Percentiles rank a stretch among this genome's conserved stretches.
phyloP scores from a whole-genome alignment of 2,113 vertebrate genomes.

The Sardina pilchardus region DNA sequence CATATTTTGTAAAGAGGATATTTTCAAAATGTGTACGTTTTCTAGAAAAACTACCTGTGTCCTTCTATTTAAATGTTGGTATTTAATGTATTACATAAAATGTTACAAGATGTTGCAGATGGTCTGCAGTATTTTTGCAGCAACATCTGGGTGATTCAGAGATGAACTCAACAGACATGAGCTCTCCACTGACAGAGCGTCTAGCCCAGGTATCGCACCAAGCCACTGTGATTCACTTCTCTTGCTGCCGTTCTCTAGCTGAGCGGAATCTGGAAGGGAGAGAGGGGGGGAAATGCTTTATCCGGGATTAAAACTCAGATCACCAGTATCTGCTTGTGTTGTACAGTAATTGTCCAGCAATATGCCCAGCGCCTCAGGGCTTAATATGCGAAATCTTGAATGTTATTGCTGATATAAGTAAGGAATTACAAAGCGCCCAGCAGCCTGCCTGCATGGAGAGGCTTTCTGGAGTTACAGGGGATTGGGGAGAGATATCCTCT shows the following conservation, averaged over 20 bases:
- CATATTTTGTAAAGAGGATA: not conserved
- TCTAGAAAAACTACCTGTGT: not conserved
- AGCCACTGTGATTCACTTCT: not conserved
- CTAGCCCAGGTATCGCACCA: not conserved
- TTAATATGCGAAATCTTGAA: constrained; percentile 42
- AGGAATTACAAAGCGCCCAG: constrained; percentile 26
- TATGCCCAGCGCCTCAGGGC: constrained; percentile 36
- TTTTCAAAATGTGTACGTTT: too few relatives aligned
- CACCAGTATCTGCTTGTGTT: constrained; percentile 43
- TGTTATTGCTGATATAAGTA: constrained; percentile 41
- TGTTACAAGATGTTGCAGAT: not conserved
- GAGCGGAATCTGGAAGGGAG: not conserved
- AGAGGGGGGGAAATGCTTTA: constrained; percentile 9
- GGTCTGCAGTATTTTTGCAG: not conserved
- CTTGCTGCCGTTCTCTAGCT: not conserved
- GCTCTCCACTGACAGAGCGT: not conserved
- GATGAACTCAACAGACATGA: not conserved
- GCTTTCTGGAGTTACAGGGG: not conserved
- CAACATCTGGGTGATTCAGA: not conserved
- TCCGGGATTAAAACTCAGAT: constrained; percentile 48
- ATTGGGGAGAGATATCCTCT: constrained; percentile 15
- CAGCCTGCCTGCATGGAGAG: constrained; percentile 22
- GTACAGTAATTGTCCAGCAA: constrained; percentile 46
- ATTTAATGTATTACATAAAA: not conserved
- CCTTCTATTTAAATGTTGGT: not conserved